Conservation (phyloP, 1,140 invertebrate genomes). For the Drosophila quadrilineata region DNA sequence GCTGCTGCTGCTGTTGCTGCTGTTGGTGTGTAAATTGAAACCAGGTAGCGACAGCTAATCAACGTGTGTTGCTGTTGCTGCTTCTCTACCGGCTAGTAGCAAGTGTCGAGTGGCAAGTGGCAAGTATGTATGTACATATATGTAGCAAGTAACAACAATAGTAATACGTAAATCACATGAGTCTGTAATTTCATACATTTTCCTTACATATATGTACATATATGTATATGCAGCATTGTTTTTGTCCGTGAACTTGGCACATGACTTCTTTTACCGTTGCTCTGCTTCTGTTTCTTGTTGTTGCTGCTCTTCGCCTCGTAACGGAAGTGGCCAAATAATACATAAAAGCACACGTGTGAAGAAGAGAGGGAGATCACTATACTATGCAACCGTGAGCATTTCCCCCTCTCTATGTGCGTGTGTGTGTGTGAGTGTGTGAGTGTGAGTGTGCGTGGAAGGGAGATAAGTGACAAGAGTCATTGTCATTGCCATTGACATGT, state of each 20-base stretch:
- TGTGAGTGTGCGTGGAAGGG: neutral
- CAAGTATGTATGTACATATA: too few species aligned
- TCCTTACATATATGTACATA: constrained; percentile 2
- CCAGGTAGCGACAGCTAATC: constrained; percentile 41
- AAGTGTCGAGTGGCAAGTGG: neutral
- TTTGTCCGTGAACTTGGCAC: constrained; percentile 60
- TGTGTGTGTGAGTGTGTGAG: neutral
- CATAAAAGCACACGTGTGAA: too few species aligned
- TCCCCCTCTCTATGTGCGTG: too few species aligned
- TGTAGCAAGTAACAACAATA: constrained; percentile 48
- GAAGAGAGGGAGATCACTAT: neutral
- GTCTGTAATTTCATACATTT: constrained; percentile 68
- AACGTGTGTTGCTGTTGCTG: constrained; percentile 27
- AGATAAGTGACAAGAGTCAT: constrained; percentile 2
- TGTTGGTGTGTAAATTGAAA: constrained; percentile 66
- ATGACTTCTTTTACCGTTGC: constrained; percentile 44
- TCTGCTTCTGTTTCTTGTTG: constrained; percentile 25
- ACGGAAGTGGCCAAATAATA: constrained; percentile 56
- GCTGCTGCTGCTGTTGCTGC: too few species aligned
- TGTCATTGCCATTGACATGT: constrained; percentile 6
- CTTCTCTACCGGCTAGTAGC: neutral
- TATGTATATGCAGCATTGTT: constrained; percentile 12
- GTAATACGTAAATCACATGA: constrained; percentile 61
- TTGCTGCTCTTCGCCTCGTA: constrained; percentile 32
- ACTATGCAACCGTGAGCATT: too few species aligned